phyloP scores from a whole-genome alignment of 1,140 invertebrate species.

The Leptopilina clavipes region DNA sequence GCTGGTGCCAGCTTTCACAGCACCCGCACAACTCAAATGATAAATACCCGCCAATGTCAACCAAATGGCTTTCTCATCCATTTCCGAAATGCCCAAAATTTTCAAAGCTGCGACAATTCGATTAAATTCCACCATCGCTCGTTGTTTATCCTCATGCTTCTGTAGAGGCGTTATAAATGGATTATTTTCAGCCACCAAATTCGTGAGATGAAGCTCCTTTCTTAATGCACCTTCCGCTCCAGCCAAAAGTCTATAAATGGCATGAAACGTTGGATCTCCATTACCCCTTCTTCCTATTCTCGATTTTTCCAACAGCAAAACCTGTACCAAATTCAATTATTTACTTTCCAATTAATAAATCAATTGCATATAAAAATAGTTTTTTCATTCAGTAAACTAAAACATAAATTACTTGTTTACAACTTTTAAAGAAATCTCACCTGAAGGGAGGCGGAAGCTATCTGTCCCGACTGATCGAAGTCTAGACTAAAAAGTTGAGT shows the following conservation, averaged over 20 bases:
- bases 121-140: conserved; percentile 85
- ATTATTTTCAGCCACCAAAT: conserved; percentile 84
- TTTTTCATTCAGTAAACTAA: too few species aligned
- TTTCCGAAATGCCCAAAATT: conserved; percentile 82
- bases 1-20: conserved; percentile 78
- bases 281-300: conserved; percentile 81
- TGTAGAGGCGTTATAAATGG: conserved; percentile 86
- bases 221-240: conserved; percentile 85
- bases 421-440: conserved; percentile 74
- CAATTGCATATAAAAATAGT: too few species aligned
- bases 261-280: conserved; percentile 87
- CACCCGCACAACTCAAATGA: conserved; percentile 91
- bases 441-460: conserved; percentile 91
- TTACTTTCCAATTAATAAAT: too few species aligned
- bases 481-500: conserved; percentile 92
- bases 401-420: conserved; percentile 29
- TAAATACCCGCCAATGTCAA: conserved; percentile 92
- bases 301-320: conserved; percentile 84
- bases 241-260: conserved; percentile 88
- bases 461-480: conserved; percentile 92
- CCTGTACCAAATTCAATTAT: too few species aligned
- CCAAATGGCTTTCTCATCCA: conserved; percentile 89
- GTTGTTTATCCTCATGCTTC: conserved; percentile 86
- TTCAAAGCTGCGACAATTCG: conserved; percentile 85
- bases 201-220: conserved; percentile 89